Base-by-base conservation (phyloP, 2,113 vertebrate species). In the Tapirus terrestris region DNA sequence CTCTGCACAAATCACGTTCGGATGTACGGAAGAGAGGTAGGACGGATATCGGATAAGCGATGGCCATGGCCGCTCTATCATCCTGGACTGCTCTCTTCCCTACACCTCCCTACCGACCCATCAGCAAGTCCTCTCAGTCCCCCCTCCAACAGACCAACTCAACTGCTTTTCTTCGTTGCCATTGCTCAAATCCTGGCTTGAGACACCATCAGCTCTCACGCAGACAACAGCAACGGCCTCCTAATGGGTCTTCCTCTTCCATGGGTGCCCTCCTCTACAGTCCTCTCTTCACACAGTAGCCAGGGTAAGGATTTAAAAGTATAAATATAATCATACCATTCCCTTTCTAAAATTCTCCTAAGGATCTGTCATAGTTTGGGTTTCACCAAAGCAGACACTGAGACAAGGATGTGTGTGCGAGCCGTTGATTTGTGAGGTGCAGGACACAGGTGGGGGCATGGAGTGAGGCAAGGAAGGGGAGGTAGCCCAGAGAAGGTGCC, bases 291-390 rank as follows among this genome's bases (percentile, higher is more conserved):
- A 79, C 73, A 48, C 2, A 14, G 31, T 10, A 45, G 33, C 36
- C 8, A 29, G 36, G 7, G 23, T 11, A 48, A 61, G 83, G 4
- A 20, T 56, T 88, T 63, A 9, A 79, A 77, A 11, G 2, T 17
- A 6, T 16, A 80, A 65, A 84, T 67, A 17, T 18, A 51, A 48
- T 61, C 5, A 17, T 13, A 72, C 4, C 48, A 21, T 13, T 20
- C 36, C 58, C 27, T 80, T 89, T 43, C 77, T 95, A 56, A 45
- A 93, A 10, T 75, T 60, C 39, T 58, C 94, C 72, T 68, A 18
- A 76, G 31, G 36, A 75, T 6, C 48, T 43, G 16, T 63, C 67
- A 43, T 6, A 20, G n/a, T 45, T 39, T 68, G n/a, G 2, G 31
- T 63, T 65, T 10, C 65, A n/a, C 39, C 21, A 36, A 89, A 91